phyloP scores from a whole-genome alignment of 2,888 invertebrate genomes.

The Drosophila infuscata region DNA sequence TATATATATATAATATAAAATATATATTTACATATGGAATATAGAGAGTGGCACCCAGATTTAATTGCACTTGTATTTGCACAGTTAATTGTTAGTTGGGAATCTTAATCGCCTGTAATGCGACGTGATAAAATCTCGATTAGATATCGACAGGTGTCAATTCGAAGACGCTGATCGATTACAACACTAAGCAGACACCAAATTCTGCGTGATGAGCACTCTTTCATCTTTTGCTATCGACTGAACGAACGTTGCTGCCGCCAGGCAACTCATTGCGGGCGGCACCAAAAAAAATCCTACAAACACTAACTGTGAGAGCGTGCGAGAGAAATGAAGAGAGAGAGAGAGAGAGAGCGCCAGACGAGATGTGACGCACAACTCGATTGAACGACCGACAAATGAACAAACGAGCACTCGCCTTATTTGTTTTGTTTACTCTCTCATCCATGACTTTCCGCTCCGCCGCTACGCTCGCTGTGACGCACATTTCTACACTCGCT shows the following conservation, averaged over 20 bases:
- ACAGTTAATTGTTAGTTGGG: background rate
- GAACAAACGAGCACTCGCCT: slow-evolving; percentile 15
- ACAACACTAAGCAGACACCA: slow-evolving; percentile 83
- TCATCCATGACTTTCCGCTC: background rate
- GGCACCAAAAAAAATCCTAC: slow-evolving; percentile 4
- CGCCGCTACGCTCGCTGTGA: slow-evolving; percentile 29
- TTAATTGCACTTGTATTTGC: slow-evolving; percentile 10
- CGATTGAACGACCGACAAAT: slow-evolving; percentile 6
- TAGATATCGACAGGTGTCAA: slow-evolving; percentile 85
- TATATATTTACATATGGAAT: slow-evolving; percentile 27
- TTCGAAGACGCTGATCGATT: slow-evolving; percentile 84
- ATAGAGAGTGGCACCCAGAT: slow-evolving; percentile 22
- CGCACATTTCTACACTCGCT: slow-evolving; percentile 43
- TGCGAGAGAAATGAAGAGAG: background rate
- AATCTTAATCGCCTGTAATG: slow-evolving; percentile 81
- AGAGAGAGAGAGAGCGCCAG: slow-evolving; percentile 1
- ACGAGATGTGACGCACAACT: slow-evolving; percentile 48
- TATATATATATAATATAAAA: background rate
- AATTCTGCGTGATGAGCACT: slow-evolving; percentile 83
- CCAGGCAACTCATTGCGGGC: slow-evolving; percentile 14
- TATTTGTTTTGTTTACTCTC: slow-evolving; percentile 29
- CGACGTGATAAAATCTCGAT: slow-evolving; percentile 85
- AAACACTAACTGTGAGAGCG: slow-evolving; percentile 47
- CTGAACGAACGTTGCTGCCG: slow-evolving; percentile 68
- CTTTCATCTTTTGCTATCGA: slow-evolving; percentile 85